Conservation (phyloP, 2,797 vertebrate species). For the Florisuga fusca region DNA sequence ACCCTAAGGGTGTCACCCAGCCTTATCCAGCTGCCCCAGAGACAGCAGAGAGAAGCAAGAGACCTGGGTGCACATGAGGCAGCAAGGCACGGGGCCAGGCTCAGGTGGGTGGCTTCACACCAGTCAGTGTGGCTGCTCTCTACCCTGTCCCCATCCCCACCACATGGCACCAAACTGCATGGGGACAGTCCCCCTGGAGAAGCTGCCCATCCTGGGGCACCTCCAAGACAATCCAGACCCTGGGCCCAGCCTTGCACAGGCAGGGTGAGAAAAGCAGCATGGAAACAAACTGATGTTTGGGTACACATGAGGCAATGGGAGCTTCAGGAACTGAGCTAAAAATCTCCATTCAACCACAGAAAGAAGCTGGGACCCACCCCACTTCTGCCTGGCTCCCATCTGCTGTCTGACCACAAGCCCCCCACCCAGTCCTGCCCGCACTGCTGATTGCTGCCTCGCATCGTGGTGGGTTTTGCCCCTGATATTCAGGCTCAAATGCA, state of each 20-base stretch:
- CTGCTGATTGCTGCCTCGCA: neutral
- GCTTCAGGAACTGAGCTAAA: conserved; percentile 49
- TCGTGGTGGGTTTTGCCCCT: neutral
- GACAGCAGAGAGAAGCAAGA: neutral
- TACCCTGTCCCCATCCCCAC: neutral
- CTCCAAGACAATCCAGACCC: neutral
- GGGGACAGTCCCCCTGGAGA: neutral
- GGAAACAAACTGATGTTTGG: neutral
- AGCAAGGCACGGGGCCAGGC: neutral
- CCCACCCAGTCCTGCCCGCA: neutral
- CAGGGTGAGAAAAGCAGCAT: neutral
- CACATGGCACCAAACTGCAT: fast-evolving
- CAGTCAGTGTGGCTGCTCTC: fast-evolving
- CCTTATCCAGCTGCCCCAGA: neutral
- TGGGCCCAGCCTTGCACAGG: fast-evolving
- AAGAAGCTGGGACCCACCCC: conserved; percentile 49
- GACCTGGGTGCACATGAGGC: neutral
- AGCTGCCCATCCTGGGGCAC: neutral
- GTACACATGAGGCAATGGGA: fast-evolving
- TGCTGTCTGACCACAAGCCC: neutral
- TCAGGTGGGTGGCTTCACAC: fast-evolving
- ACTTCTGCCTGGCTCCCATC: conserved; percentile 29
- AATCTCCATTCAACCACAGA: conserved; percentile 37
- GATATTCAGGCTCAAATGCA: neutral
- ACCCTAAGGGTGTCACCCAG: neutral